These are phyloP conservation scores for Bubo scandiacus DNA, from an alignment of 2,113 vertebrate genomes.

Conservation along the genomic window DNA sequence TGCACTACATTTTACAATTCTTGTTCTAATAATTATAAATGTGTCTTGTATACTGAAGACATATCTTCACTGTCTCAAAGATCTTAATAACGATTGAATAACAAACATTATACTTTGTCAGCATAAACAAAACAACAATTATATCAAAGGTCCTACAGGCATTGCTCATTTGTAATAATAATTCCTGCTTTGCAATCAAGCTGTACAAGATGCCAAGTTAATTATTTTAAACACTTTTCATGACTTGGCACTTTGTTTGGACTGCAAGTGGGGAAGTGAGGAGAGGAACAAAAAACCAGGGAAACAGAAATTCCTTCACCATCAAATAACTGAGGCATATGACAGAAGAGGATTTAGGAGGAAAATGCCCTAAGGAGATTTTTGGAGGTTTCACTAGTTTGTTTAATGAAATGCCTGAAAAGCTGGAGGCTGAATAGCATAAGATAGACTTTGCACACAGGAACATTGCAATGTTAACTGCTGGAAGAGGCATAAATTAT, in stretches of 20 bases:
- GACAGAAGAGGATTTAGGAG: not conserved
- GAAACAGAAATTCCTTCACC: not conserved
- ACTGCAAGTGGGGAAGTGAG: not conserved
- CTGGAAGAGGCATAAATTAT: conserved; percentile 37
- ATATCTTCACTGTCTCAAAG: not conserved
- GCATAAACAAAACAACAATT: conserved; percentile 15
- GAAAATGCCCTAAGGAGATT: not conserved
- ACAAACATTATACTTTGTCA: not conserved
- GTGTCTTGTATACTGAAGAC: not conserved
- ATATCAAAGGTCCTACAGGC: conserved; percentile 2
- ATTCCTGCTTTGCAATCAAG: conserved; percentile 20
- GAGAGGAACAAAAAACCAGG: not conserved
- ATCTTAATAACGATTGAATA: not conserved
- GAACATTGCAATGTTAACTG: not conserved
- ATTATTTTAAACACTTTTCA: conserved; percentile 37
- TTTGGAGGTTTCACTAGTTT: not conserved
- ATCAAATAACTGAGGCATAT: not conserved
- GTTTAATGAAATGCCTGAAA: not conserved
- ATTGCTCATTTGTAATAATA: conserved; percentile 1
- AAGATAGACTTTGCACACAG: not conserved
- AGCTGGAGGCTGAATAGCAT: not conserved
- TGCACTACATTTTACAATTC: not conserved
- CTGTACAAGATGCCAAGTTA: not conserved
- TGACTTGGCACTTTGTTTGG: not conserved
- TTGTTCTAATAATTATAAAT: not conserved